These are phyloP conservation scores for Drosophila melanocephala DNA, from an alignment of 2,888 invertebrate genomes.

Conservation along the genomic window DNA sequence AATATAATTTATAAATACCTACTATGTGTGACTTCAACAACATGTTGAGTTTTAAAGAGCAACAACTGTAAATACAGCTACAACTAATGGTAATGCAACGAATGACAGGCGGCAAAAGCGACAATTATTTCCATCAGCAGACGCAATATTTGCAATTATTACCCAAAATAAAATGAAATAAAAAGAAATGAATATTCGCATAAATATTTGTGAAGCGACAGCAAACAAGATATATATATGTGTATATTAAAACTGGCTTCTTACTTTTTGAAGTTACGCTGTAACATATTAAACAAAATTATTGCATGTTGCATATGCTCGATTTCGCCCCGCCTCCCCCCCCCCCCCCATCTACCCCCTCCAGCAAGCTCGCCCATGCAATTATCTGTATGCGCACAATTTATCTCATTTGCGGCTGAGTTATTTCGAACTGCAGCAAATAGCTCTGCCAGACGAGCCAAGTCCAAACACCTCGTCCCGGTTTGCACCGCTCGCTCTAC, in stretches of 20 bases:
- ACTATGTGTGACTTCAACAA: constrained; percentile 25
- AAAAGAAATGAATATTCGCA: constrained; percentile 20
- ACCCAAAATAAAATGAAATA: not conserved
- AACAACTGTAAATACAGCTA: constrained; percentile 67
- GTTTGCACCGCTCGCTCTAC: not conserved
- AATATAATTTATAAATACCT: constrained; percentile 8
- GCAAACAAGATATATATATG: not conserved
- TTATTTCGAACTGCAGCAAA: constrained; percentile 81
- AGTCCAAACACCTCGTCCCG: not conserved
- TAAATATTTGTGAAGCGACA: constrained; percentile 55
- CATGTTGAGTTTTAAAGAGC: constrained; percentile 50
- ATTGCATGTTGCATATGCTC: constrained; percentile 50
- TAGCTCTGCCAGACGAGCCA: constrained; percentile 49
- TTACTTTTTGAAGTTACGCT: constrained; percentile 23
- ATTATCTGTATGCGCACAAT: constrained; percentile 81
- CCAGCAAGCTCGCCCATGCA: constrained; percentile 51
- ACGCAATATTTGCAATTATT: constrained; percentile 57
- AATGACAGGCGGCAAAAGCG: constrained; percentile 18
- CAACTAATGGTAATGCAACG: constrained; percentile 41
- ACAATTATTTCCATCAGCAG: constrained; percentile 20
- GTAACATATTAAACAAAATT: constrained; percentile 40
- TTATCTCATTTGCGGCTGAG: constrained; percentile 84
- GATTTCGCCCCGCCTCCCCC: not conserved
- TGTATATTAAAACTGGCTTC: constrained; percentile 6
- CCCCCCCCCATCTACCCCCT: not conserved